Evolutionary conservation across 2,888 invertebrate genomes (phyloP), one percentile per base, ranked within the genome.

Genomic region (Fragum sueziense): DNA sequence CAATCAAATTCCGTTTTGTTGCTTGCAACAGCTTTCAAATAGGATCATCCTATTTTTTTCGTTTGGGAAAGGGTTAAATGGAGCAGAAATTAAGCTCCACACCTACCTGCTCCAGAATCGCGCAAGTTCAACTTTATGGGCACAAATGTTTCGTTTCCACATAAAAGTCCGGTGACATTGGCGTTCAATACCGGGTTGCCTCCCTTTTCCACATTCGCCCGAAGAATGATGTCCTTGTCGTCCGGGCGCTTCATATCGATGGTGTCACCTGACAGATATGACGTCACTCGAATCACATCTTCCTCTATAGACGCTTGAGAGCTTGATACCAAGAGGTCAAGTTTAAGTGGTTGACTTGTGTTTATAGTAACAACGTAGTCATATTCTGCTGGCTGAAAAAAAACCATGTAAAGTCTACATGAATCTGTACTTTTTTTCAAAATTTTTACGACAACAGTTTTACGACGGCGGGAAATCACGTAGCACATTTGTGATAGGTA

Each of bases 281-380:
- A 74, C 57, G 54, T 67, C 67, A 68, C 74, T 22, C 68, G 67
- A n/a, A 74, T 20, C 9, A 74, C 74, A n/a, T 68, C 54, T 25
- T 54, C 68, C n/a, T 74, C 68, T 22, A 33, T 9, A 37, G 67
- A 67, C 20, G 51, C 31, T 33, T 51, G 67, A 4, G n/a, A 20
- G 27, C 67, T 68, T n/a, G 74, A 67, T 2, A 57, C 67, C 11
- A 27, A n/a, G 9, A 74, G 54, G 20, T 25, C 33, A 1, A 51
- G 25, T 17, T 17, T 22, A 0, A 68, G 22, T 7, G 41, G 41
- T 41, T 41, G n/a, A 27, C 41, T 65, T 25, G 41, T 65, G 25
- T 65, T 65, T 52, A 52, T 70, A 29, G 70, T 34, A 52, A 70
- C 29, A 11, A 20, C 33, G 37, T 33, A 70, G 2, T 6, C 9